These are phyloP conservation scores for Sphaerodactylus townsendi DNA, from an alignment of 2,113 vertebrate genomes.

Conservation along the genomic window DNA sequence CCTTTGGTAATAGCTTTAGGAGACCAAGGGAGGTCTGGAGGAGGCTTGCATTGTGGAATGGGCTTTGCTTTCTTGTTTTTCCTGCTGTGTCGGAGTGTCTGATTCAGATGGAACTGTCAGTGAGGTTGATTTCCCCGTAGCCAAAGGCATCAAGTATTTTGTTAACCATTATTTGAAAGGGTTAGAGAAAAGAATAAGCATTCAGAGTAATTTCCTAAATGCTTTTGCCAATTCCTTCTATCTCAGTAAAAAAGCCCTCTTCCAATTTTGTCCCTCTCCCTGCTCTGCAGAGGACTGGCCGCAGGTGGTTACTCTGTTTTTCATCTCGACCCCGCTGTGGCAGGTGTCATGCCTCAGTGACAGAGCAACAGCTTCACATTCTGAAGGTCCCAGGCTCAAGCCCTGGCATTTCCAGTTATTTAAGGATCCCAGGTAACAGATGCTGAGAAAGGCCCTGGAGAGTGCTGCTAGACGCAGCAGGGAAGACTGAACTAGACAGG, in stretches of 20 bases:
- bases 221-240: not conserved
- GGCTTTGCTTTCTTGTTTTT: not conserved
- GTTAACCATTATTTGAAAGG: not conserved
- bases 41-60: not conserved
- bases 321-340: not conserved
- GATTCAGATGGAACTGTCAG: not conserved
- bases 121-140: constrained; percentile 3
- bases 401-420: too few relatives aligned
- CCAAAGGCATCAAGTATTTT: not conserved
- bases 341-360: too few relatives aligned
- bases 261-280: not conserved
- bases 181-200: not conserved
- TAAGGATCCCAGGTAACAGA: too few relatives aligned
- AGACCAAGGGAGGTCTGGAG: constrained; percentile 1
- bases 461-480: too few relatives aligned
- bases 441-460: too few relatives aligned
- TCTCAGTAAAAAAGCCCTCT: not conserved
- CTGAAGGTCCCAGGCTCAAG: too few relatives aligned
- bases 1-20: not conserved
- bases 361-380: too few relatives aligned
- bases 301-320: not conserved
- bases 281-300: not conserved
- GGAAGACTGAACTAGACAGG: too few relatives aligned
- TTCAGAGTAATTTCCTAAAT: not conserved
- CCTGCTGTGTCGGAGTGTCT: not conserved